Evolutionary conservation across 1,140 invertebrate genomes (phyloP).

Genomic region (Bacillus rossius): DNA sequence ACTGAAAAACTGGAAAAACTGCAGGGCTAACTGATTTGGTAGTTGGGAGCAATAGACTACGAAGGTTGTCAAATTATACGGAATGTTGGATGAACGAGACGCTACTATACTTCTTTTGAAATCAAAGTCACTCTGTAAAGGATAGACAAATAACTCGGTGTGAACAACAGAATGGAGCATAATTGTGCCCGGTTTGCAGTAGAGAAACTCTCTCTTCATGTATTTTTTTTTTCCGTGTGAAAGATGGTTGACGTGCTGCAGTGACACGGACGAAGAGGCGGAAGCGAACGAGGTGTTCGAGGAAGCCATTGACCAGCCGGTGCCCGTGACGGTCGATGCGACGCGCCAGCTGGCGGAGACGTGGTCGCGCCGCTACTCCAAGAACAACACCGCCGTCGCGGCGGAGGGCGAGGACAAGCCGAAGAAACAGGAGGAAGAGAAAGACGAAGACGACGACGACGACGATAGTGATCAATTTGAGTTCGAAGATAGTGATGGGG

Average conservation of each 20-base stretch:
- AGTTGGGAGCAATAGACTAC: no score
- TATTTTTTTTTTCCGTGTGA: background rate
- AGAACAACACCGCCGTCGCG: constrained; percentile 23
- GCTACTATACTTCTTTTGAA: no score
- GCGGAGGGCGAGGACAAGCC: constrained; percentile 19
- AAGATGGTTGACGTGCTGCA: no score
- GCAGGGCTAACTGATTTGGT: no score
- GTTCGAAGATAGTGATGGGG: constrained; percentile 53
- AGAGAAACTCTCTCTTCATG: background rate
- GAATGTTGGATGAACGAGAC: no score
- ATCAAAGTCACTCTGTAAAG: no score
- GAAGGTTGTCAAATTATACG: no score
- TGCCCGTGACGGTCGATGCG: constrained; percentile 56
- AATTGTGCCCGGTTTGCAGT: no score
- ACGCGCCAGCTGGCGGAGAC: constrained; percentile 57
- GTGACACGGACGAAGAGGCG: constrained; percentile 48
- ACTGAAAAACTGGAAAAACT: no score
- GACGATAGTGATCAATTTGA: constrained; percentile 36
- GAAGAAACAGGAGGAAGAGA: constrained; percentile 20
- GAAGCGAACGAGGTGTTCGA: constrained; percentile 54
- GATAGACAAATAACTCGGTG: no score
- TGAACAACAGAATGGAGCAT: no score
- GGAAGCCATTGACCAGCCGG: constrained; percentile 52
- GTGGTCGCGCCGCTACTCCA: constrained; percentile 52
- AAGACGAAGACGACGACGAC: constrained; percentile 25